A percentile compares a stretch with the other conserved stretches of the same genome.
Conservation (phyloP, 2,113 vertebrate genomes). For the Anoplopoma fimbria region DNA sequence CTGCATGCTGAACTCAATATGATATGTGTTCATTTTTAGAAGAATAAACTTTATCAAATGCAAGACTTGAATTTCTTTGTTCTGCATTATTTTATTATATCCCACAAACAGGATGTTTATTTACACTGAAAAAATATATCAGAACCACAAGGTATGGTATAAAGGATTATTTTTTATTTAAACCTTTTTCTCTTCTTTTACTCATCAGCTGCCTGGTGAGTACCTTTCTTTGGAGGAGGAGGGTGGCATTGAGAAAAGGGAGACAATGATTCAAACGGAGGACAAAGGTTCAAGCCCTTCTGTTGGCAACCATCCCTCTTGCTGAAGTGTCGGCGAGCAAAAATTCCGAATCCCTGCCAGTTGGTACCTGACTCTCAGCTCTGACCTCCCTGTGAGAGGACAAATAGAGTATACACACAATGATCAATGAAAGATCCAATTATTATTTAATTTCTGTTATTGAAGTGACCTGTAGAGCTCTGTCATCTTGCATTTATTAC, state of each 20-base stretch:
- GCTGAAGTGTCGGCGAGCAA: constrained; percentile 44
- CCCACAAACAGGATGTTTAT: not conserved
- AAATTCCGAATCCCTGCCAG: constrained; percentile 60
- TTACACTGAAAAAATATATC: constrained; percentile 18
- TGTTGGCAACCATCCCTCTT: constrained; percentile 65
- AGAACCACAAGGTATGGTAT: not conserved
- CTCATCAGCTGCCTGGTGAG: constrained; percentile 14
- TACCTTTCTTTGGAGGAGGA: constrained; percentile 36
- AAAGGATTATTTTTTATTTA: not conserved
- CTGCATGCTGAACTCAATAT: constrained; percentile 19
- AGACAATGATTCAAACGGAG: constrained; percentile 66
- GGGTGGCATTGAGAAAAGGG: constrained; percentile 41
- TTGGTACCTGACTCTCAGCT: constrained; percentile 42
- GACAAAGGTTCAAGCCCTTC: constrained; percentile 64
- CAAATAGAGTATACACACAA: constrained; percentile 33
- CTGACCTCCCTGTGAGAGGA: constrained; percentile 61
- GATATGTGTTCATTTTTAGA: constrained; percentile 4
- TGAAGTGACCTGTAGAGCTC: constrained; percentile 30
- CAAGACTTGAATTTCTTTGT: constrained; percentile 8
- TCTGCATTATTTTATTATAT: constrained; percentile 3
- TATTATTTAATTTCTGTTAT: constrained; percentile 50
- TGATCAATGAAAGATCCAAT: constrained; percentile 65
- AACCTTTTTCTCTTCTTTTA: not conserved
- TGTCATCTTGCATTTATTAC: constrained; percentile 28
- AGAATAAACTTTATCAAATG: not conserved